Evolutionary conservation across 1,140 invertebrate species (phyloP), one percentile per base, ranked within the genome.

Genomic region (Dinothrombium tinctorium): DNA sequence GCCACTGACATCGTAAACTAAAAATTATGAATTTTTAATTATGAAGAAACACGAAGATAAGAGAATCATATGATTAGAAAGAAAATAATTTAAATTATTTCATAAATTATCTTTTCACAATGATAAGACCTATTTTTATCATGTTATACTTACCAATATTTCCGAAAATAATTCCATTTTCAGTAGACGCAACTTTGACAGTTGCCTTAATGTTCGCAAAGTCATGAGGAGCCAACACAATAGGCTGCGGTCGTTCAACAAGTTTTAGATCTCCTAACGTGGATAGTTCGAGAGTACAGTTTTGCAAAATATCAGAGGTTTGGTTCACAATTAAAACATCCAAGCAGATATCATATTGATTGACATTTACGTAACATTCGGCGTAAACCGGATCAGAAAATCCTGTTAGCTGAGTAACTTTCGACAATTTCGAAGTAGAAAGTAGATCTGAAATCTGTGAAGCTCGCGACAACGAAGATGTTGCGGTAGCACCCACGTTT

Each of bases 161-260:
- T 43, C 94, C 92, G 67, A 98, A 99, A 45, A 99, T 98, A 45
- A 98, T 87, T 38, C 89, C 92, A 62, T 98, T 99, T 60, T 98
- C 92, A 7, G 90, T 98, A 1, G 87, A 96, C 0, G 90, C 81
- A 3, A 72, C 69, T 63, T 90, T 90, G 9, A 89, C 83, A 57
- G 86, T 90, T 1, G 89, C 90, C 58, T 95, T 92, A 46, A 98
- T 95, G 55, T 92, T 89, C 48, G 84, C 82, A 59, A 94, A 98
- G 63, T 96, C 92, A 53, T 87, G 72, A 3, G 90, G 86, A 9
- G 82, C 90, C 29, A 99, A 63, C 25, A 95, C 87, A 29, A 96
- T 73, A 3, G 87, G 80, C 51, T 80, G 75, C 4, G 92, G 92
- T 54, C 94, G 83, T 59, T 99, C 94, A 14, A 99, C 90, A 19